Evolutionary conservation across 2,797 vertebrate species (phyloP).

Genomic region (Typhlichthys eigenmanni): DNA sequence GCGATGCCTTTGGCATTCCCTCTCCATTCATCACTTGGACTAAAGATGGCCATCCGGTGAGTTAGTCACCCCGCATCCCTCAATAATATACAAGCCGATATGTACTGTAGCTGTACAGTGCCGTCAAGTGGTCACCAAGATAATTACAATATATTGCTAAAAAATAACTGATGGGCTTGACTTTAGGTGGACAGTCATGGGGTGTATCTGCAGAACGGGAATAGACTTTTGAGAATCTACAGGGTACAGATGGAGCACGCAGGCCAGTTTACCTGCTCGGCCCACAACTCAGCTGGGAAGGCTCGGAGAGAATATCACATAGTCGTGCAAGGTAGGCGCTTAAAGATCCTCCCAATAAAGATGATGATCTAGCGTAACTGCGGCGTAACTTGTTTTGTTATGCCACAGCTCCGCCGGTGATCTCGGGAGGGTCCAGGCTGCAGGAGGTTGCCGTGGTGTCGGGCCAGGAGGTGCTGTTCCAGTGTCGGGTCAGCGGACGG

Average conservation of each 20-base stretch:
- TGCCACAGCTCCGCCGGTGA: constrained; percentile 80
- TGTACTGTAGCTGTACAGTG: constrained; percentile 42
- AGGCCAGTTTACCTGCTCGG: constrained; percentile 81
- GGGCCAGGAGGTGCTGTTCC: constrained; percentile 79
- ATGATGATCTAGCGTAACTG: background rate
- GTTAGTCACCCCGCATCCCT: constrained; percentile 37
- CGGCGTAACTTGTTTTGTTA: background rate
- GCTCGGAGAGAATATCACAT: constrained; percentile 74
- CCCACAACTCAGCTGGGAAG: constrained; percentile 80
- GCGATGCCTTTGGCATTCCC: constrained; percentile 81
- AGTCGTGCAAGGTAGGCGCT: constrained; percentile 79
- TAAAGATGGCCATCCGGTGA: constrained; percentile 81
- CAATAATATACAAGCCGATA: constrained; percentile 11
- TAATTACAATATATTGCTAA: constrained; percentile 22
- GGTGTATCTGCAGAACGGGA: constrained; percentile 76
- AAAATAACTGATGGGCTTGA: constrained; percentile 10
- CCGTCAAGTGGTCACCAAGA: constrained; percentile 61
- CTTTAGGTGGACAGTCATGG: constrained; percentile 70
- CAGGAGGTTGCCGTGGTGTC: constrained; percentile 78
- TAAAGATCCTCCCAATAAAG: background rate
- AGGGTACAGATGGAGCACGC: constrained; percentile 78
- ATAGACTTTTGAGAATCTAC: constrained; percentile 80
- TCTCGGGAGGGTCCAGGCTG: constrained; percentile 74
- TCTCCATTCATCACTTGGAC: constrained; percentile 81
- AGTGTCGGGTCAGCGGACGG: constrained; percentile 77